Evolutionary conservation across 2,113 vertebrate species (phyloP), one percentile per base, ranked within the genome.

Genomic region (Odontesthes bonariensis): DNA sequence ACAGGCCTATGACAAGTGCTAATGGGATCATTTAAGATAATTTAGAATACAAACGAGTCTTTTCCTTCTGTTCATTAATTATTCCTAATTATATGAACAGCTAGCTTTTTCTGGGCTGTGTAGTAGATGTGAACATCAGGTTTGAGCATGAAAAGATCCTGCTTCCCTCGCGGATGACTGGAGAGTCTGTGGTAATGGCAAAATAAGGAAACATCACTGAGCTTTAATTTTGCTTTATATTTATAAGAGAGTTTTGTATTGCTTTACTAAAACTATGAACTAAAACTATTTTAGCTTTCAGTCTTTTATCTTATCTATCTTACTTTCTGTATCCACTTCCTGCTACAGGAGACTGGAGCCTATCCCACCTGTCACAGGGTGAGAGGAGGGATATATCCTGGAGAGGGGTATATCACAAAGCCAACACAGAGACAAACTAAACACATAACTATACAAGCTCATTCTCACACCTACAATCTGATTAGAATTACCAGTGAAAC

Each of bases 21-120:
- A 99, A 99, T 98, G 97, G 97, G 96, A 97, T 97, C 96, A 97
- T 99, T 99, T 99, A 96, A 98, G 97, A 98, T 97, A 95, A 97
- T 99, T 99, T 99, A 97, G 98, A 97, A 96, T 97, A 97, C 98
- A 98, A 99, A 99, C 97, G 96, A 98, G 96, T 97, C 96, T 95
- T 96, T 94, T 95, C 96, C 97, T 96, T 96, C 95, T 96, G 94
- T 97, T 98, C 96, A 98, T 99, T 99, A 98, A 99, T 99, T 99
- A 99, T 96, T 93, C 95, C 97, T 99, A 98, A 99, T 99, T 98
- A 97, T 94, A 94, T 93, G 94, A 98, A 96, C 96, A 96, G 95
- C 95, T 95, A 95, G 95, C 94, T 95, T 95, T 94, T 95, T 94
- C 95, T 94, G 94, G 94, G 94, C 95, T 89, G 93, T 93, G 94